These are phyloP conservation scores for Rhombomys opimus DNA, from an alignment of 2,113 vertebrate genomes.

Conservation along the genomic window DNA sequence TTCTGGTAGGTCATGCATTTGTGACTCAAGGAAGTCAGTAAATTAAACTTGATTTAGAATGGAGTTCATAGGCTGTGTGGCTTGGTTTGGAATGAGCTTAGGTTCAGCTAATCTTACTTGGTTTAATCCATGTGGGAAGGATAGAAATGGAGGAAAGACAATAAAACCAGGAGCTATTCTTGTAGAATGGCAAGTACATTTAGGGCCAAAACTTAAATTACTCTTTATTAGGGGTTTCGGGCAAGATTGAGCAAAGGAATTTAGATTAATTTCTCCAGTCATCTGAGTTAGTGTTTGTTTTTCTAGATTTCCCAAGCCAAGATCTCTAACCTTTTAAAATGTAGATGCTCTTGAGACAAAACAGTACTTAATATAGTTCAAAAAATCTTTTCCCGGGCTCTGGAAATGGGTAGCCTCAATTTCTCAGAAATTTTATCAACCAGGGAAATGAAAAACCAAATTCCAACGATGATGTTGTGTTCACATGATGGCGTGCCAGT, in stretches of 20 bases:
- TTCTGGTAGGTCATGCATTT: slow-evolving; percentile 82
- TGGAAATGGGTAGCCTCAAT: slow-evolving; percentile 40
- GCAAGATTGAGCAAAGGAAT: slow-evolving; percentile 58
- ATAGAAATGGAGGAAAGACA: slow-evolving; percentile 64
- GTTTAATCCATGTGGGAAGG: slow-evolving; percentile 80
- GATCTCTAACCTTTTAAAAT: slow-evolving; percentile 46
- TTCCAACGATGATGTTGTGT: neutral
- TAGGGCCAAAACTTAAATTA: slow-evolving; percentile 71
- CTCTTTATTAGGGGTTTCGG: slow-evolving; percentile 73
- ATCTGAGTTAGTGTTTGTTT: slow-evolving; percentile 64
- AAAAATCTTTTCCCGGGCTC: slow-evolving; percentile 52
- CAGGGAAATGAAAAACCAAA: slow-evolving; percentile 1
- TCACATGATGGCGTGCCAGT: neutral
- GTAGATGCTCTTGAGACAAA: neutral
- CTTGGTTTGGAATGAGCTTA: slow-evolving; percentile 79
- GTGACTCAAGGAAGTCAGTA: slow-evolving; percentile 79
- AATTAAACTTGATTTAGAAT: slow-evolving; percentile 81
- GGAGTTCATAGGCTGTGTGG: slow-evolving; percentile 72
- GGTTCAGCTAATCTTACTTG: slow-evolving; percentile 80
- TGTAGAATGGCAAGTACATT: slow-evolving; percentile 71
- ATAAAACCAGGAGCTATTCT: slow-evolving; percentile 68
- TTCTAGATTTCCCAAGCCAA: slow-evolving; percentile 68
- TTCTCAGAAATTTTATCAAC: slow-evolving; percentile 49
- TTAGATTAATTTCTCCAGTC: slow-evolving; percentile 50
- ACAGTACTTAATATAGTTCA: slow-evolving; percentile 50